Conservation (phyloP, 2,113 vertebrate genomes). For the Cacatua alba region DNA sequence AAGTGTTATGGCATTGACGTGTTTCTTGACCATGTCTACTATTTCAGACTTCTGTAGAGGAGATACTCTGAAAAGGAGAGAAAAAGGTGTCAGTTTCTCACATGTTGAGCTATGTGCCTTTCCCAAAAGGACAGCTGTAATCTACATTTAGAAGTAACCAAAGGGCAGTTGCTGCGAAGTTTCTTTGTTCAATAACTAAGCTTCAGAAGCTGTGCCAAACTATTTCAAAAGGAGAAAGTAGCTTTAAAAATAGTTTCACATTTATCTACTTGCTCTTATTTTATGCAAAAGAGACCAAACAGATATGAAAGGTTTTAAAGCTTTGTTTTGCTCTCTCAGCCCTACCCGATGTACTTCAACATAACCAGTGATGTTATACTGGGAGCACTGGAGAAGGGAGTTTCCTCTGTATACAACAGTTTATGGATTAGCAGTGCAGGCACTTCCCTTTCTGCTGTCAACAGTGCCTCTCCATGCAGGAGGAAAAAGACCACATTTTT, state of each 20-base stretch:
- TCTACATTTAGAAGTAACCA: slow-evolving; percentile 64
- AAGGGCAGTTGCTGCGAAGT: slow-evolving; percentile 52
- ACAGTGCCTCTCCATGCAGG: neutral
- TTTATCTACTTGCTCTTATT: neutral
- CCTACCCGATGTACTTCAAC: neutral
- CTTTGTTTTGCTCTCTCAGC: neutral
- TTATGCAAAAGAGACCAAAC: neutral
- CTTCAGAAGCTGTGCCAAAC: slow-evolving; percentile 59
- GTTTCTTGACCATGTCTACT: slow-evolving; percentile 97
- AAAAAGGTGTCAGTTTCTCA: slow-evolving; percentile 63
- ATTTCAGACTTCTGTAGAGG: slow-evolving; percentile 99
- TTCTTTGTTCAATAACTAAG: slow-evolving; percentile 50
- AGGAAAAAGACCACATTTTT: neutral
- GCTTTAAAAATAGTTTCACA: slow-evolving; percentile 44
- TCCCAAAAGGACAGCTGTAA: slow-evolving; percentile 67
- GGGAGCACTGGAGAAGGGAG: neutral
- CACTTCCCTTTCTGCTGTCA: neutral
- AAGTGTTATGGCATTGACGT: slow-evolving; percentile 96
- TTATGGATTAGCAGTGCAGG: neutral
- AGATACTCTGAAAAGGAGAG: slow-evolving; percentile 86
- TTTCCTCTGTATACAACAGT: neutral
- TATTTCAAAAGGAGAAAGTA: slow-evolving; percentile 44
- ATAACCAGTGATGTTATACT: neutral
- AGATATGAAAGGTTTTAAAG: neutral
- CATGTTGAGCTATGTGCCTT: neutral